A percentile compares a stretch with the other conserved stretches of the same genome.
Evolutionary conservation across 2,113 vertebrate genomes (phyloP).

Genomic region (Lates calcarifer): DNA sequence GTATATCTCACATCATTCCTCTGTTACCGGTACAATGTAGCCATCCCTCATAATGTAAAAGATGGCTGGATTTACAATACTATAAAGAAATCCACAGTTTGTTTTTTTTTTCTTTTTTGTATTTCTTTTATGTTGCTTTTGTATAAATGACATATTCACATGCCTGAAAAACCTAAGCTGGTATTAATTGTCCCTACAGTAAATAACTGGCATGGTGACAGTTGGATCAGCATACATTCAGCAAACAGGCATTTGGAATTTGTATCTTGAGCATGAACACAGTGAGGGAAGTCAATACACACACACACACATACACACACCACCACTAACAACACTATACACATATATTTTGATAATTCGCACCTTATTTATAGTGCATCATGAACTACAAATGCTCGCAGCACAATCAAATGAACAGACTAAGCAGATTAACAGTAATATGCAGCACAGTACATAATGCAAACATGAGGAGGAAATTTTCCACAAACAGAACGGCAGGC

Average conservation of each 20-base stretch:
- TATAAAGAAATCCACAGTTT: background rate
- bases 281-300: no score
- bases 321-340: background rate
- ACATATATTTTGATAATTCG: background rate
- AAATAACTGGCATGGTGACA: background rate
- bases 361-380: background rate
- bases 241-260: background rate
- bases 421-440: background rate
- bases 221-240: no score
- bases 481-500: background rate
- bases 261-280: background rate
- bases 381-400: background rate
- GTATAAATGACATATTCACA: background rate
- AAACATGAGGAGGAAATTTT: background rate
- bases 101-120: no score
- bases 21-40: background rate
- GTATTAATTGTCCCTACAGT: background rate
- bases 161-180: background rate
- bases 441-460: background rate
- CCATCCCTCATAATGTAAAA: background rate
- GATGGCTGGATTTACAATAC: background rate
- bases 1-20: background rate
- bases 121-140: background rate
- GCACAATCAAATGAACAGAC: background rate
- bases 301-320: background rate